These are phyloP conservation scores for Drosophila aff. DNA, from an alignment of 1,140 invertebrate genomes.

Conservation along the genomic window DNA sequence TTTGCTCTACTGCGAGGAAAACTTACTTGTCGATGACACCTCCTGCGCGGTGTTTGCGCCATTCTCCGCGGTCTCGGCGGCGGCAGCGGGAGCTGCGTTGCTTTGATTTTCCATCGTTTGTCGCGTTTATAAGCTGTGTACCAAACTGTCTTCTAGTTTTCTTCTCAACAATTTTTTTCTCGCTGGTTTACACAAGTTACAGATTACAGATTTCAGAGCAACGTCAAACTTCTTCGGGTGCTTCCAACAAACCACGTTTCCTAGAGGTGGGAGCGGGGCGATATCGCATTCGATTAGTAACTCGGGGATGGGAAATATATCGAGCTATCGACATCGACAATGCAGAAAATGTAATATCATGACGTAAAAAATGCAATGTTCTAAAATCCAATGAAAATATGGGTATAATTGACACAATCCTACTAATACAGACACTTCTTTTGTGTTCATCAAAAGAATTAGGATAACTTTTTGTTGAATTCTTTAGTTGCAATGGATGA, in stretches of 20 bases:
- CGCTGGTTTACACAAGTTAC: constrained; percentile 73
- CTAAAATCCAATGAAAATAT: too few relatives aligned
- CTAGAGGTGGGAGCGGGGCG: constrained; percentile 12
- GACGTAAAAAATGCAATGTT: too few relatives aligned
- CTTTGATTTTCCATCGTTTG: constrained; percentile 82
- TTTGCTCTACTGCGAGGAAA: constrained; percentile 25
- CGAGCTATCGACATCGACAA: not conserved
- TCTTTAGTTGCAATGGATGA: not conserved
- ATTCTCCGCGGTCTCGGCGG: constrained; percentile 66
- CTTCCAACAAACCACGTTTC: constrained; percentile 83
- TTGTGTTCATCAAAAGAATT: too few relatives aligned
- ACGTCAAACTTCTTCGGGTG: constrained; percentile 77
- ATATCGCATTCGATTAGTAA: not conserved
- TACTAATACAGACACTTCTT: too few relatives aligned
- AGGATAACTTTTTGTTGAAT: not conserved
- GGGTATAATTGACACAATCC: too few relatives aligned
- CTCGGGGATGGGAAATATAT: not conserved
- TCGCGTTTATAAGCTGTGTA: constrained; percentile 74
- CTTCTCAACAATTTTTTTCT: constrained; percentile 63
- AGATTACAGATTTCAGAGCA: constrained; percentile 61
- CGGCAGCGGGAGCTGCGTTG: constrained; percentile 77
- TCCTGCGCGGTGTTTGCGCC: constrained; percentile 76
- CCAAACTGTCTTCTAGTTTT: constrained; percentile 61
- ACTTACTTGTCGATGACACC: constrained; percentile 85
- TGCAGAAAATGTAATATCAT: too few relatives aligned